Evolutionary conservation across 1,140 invertebrate genomes (phyloP), one percentile per base, ranked within the genome.

Genomic region (Temnothorax nylanderi): DNA sequence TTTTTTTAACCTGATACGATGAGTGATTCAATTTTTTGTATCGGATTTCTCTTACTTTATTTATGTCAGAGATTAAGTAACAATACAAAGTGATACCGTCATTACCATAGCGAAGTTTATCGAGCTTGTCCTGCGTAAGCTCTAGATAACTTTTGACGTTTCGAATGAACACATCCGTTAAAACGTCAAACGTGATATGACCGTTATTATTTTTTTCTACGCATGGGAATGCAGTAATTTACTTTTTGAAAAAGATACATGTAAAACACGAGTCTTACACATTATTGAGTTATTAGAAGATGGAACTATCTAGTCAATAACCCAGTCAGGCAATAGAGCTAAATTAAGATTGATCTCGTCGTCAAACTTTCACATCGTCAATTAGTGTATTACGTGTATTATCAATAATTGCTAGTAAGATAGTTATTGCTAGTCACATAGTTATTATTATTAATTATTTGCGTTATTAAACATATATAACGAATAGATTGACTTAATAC

Each of bases 91-190:
- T 16, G 11, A 65, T 54, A 67, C 0, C 13, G 21, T 77, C 16
- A 10, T 32, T 41, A 18, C 0, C 34, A 5, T 47, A 44, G 10
- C 13, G 11, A 10, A 82, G 26, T 75, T 74, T 84, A 84, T 62
- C n/a, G 5, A 60, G 11, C 34, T 44, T 58, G 37, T 60, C 3
- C 69, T 47, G 21, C 16, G 26, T 60, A 82, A 60, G 18, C 18
- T 60, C 0, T 60, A 62, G 13, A 84, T 84, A 84, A 84, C 32
- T 74, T 74, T 74, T 32, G 41, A 60, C 26, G 18, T 84, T 62
- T 60, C 26, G 21, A 21, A 44, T 32, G 16, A 18, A 58, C 18
- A 34, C 0, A 58, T 84, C 32, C 6, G 26, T 74, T 84, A 62
- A 60, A 72, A 49, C 1, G 34, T 81, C 78, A 80, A 72, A 44